These are phyloP conservation scores for Ennomos erosarius DNA, from an alignment of 2,888 invertebrate species.

Conservation along the genomic window DNA sequence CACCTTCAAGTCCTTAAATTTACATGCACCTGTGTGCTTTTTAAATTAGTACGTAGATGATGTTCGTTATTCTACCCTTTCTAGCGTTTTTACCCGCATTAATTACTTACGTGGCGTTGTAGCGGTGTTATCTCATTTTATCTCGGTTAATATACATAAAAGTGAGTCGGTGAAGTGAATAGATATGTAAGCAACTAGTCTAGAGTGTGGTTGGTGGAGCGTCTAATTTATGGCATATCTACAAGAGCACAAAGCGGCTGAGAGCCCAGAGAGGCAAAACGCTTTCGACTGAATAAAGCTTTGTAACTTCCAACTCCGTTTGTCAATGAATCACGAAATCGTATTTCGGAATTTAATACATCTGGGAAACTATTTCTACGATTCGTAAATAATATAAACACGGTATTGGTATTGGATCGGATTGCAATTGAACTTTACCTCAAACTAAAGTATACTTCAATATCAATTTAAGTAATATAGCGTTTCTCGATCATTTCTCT, in stretches of 20 bases:
- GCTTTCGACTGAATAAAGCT: constrained; percentile 33
- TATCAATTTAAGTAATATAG: neutral
- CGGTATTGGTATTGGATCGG: neutral
- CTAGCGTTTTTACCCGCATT: constrained; percentile 34
- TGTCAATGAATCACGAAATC: constrained; percentile 37
- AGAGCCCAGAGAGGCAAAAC: constrained; percentile 31
- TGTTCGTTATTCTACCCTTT: constrained; percentile 28
- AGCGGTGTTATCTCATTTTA: constrained; percentile 27
- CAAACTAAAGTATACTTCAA: neutral
- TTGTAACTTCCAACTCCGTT: constrained; percentile 29
- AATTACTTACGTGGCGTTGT: constrained; percentile 38
- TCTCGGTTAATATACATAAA: constrained; percentile 25
- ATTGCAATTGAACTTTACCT: constrained; percentile 1
- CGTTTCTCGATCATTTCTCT: too few species aligned
- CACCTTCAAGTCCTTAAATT: constrained; percentile 45
- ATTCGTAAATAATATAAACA: constrained; percentile 6
- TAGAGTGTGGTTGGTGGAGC: constrained; percentile 31
- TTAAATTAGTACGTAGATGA: constrained; percentile 43
- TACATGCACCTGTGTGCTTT: constrained; percentile 45
- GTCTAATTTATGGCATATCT: constrained; percentile 42
- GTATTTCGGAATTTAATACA: constrained; percentile 29
- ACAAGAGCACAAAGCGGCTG: constrained; percentile 34
- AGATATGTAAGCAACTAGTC: constrained; percentile 33
- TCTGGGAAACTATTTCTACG: constrained; percentile 14
- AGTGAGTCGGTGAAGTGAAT: constrained; percentile 28